Conservation (phyloP, 2,797 vertebrate genomes). For the Lepilemur ruficaudatus region DNA sequence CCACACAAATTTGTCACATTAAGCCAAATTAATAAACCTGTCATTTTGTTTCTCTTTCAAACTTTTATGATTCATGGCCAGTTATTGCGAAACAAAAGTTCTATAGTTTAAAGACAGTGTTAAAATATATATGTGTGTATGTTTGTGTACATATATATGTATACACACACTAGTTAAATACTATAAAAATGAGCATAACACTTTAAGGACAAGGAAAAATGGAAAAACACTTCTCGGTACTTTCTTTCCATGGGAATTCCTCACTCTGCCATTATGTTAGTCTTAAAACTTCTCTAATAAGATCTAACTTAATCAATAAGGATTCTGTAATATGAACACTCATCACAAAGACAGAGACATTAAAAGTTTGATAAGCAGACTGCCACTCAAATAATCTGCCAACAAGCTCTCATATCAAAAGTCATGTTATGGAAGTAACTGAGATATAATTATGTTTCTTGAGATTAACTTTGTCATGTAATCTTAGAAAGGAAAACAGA, state of each 20-base stretch:
- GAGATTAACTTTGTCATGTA: neutral
- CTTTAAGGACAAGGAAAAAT: neutral
- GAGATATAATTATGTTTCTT: neutral
- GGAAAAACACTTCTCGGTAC: neutral
- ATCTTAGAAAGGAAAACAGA: constrained; percentile 19
- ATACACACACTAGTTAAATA: neutral
- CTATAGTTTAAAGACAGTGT: neutral
- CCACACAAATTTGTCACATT: constrained; percentile 15
- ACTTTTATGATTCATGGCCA: constrained; percentile 22
- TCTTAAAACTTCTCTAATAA: constrained; percentile 34
- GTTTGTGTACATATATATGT: neutral
- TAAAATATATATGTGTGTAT: neutral
- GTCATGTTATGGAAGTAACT: constrained; percentile 9
- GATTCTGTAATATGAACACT: neutral
- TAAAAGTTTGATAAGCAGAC: neutral
- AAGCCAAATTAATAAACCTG: constrained; percentile 15
- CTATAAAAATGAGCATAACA: neutral
- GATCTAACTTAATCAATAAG: neutral
- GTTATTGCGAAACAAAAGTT: constrained; percentile 22
- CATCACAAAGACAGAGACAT: constrained; percentile 1
- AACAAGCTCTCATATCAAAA: neutral
- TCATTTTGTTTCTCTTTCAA: neutral
- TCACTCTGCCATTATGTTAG: neutral
- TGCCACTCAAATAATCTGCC: neutral
- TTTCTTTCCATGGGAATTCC: neutral